phyloP scores from a whole-genome alignment of 2,888 invertebrate genomes.

The Andrena chrysosceles region DNA sequence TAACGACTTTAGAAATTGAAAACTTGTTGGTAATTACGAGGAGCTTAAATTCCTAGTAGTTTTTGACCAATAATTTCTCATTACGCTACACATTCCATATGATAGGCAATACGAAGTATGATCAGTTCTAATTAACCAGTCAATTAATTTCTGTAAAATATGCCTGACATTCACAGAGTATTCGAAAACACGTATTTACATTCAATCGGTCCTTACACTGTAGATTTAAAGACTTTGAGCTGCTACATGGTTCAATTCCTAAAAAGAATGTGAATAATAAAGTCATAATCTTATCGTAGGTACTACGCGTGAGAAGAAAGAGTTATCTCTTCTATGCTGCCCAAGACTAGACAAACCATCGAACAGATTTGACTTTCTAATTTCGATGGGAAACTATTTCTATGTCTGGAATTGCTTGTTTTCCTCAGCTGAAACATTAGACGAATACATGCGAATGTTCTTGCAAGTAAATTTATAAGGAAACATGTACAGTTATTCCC shows the following conservation, averaged over 20 bases:
- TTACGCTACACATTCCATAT: too few species aligned
- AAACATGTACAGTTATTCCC: too few species aligned
- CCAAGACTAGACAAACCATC: conserved; percentile 1
- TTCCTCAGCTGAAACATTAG: background rate
- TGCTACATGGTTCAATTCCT: conserved; percentile 5
- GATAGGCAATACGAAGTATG: too few species aligned
- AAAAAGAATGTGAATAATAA: conserved; percentile 36
- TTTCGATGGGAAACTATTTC: conserved; percentile 28
- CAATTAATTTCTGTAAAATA: background rate
- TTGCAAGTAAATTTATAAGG: conserved; percentile 17
- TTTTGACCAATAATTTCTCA: too few species aligned
- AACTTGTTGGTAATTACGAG: too few species aligned
- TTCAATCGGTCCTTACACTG: background rate
- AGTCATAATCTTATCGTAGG: conserved; percentile 41
- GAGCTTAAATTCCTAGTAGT: too few species aligned
- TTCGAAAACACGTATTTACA: background rate
- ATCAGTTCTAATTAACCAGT: background rate
- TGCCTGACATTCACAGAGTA: background rate
- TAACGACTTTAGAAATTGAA: too few species aligned
- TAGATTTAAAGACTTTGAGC: background rate
- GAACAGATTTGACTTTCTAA: conserved; percentile 50
- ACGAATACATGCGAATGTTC: background rate
- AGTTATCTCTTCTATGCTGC: background rate
- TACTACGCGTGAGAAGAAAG: conserved; percentile 16
- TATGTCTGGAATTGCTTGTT: conserved; percentile 15